phyloP scores from a whole-genome alignment of 2,797 vertebrate genomes.

The Halcyon leucocephala region DNA sequence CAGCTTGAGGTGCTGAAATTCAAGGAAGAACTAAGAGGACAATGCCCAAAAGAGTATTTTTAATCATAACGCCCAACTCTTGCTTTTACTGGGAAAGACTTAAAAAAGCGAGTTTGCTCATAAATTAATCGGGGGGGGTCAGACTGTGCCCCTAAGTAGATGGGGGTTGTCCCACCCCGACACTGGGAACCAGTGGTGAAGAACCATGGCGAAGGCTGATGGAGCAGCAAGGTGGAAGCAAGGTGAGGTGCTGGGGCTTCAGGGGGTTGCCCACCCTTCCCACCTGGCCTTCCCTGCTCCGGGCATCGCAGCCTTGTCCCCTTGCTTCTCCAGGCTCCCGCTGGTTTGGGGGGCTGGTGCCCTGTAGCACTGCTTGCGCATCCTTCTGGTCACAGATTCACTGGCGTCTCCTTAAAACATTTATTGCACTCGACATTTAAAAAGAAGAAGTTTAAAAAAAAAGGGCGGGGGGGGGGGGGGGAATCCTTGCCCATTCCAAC shows the following conservation, averaged over 20 bases:
- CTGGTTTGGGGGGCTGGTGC: neutral
- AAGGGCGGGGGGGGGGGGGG: rapidly evolving
- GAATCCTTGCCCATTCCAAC: neutral
- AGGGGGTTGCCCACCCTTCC: neutral
- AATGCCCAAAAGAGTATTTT: neutral
- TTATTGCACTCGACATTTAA: neutral
- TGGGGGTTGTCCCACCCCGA: neutral
- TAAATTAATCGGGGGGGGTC: neutral
- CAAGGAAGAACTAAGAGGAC: slow-evolving; percentile 42
- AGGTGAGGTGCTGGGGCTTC: neutral
- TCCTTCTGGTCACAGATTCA: neutral
- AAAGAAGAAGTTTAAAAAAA: neutral
- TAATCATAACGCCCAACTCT: neutral
- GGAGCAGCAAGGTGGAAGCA: neutral
- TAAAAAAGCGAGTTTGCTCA: slow-evolving; percentile 44
- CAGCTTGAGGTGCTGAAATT: slow-evolving; percentile 43
- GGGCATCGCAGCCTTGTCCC: neutral
- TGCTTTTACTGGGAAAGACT: slow-evolving; percentile 47
- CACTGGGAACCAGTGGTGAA: rapidly evolving
- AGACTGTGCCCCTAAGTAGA: rapidly evolving
- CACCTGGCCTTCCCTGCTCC: neutral
- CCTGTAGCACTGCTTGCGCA: neutral
- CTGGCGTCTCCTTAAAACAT: neutral
- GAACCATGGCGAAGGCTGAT: neutral
- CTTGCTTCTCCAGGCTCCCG: neutral